Evolutionary conservation across 2,113 vertebrate genomes (phyloP), one percentile per base, ranked within the genome.

Genomic region (Perccottus glenii): DNA sequence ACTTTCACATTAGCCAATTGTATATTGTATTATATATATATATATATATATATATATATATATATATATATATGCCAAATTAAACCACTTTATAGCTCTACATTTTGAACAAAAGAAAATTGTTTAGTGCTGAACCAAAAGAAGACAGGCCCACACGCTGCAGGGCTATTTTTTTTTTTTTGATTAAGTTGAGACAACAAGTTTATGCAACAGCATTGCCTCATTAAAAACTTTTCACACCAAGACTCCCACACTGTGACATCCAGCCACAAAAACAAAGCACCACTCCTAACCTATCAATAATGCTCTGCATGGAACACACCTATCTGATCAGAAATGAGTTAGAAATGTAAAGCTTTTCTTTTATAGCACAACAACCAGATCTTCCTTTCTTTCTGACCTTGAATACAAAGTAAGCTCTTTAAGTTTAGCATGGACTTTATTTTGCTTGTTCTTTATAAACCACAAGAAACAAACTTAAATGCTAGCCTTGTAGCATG

Each of bases 331-430:
- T 79, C 58, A 63, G 70, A 76, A 87, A 81, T 78, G 11, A 73
- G 73, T 70, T 66, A 62, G 56, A 67, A 79, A 68, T 72, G 60
- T 67, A 32, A 5, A 59, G 64, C 60, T 76, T 80, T 68, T 86
- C 46, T 77, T 84, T 80, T 70, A 50, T 60, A 5, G 42, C 73
- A 59, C 76, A 80, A 68, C 82, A 64, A 53, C 27, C 3, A 2
- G 63, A 72, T 67, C 70, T 73, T 27, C 66, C 48, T 76, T 70
- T 88, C 85, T 86, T 4, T 40, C 11, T 87, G 81, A 86, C 84
- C 83, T 89, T 87, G 81, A 81, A 85, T 83, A 51, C 56, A 69
- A 83, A 86, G 73, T 48, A 70, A 48, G 67, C 66, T 47, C 33
- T 46, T 6, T 67, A 42, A 60, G 32, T 62, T 38, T 36, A 12